Evolutionary conservation across 64 coral and sea anemone genomes (phyloP).

Genomic region (Montipora capricornis): DNA sequence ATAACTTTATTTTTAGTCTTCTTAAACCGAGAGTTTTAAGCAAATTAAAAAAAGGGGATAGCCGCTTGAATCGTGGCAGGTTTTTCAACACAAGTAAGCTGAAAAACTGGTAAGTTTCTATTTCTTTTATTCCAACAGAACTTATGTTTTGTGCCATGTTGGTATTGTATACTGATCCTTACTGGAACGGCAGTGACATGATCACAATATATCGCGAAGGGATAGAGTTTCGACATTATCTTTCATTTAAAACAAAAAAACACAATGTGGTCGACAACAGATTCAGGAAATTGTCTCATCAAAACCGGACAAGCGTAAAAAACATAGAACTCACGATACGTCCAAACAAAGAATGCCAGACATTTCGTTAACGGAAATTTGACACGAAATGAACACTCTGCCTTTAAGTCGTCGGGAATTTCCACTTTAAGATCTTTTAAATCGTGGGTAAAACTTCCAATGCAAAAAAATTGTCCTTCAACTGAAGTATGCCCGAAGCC

Average conservation of each 20-base stretch:
- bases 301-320: neutral
- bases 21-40: too few species aligned
- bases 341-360: slow-evolving; percentile 26
- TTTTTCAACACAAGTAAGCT: too few species aligned
- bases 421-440: neutral
- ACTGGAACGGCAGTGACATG: neutral
- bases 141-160: too few species aligned
- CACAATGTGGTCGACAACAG: neutral
- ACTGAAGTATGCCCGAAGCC: neutral
- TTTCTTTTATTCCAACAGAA: too few species aligned
- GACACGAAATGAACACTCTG: neutral
- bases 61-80: too few species aligned
- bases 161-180: neutral
- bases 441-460: neutral
- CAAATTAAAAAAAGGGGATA: too few species aligned
- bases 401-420: neutral
- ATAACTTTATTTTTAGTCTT: too few species aligned
- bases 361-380: slow-evolving; percentile 36
- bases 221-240: too few species aligned
- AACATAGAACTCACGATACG: neutral
- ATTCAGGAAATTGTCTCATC: neutral
- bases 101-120: too few species aligned
- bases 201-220: neutral
- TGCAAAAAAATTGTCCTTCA: neutral
- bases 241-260: neutral